These are phyloP conservation scores for Physella acuta DNA, from an alignment of 1,140 invertebrate genomes.

Conservation along the genomic window DNA sequence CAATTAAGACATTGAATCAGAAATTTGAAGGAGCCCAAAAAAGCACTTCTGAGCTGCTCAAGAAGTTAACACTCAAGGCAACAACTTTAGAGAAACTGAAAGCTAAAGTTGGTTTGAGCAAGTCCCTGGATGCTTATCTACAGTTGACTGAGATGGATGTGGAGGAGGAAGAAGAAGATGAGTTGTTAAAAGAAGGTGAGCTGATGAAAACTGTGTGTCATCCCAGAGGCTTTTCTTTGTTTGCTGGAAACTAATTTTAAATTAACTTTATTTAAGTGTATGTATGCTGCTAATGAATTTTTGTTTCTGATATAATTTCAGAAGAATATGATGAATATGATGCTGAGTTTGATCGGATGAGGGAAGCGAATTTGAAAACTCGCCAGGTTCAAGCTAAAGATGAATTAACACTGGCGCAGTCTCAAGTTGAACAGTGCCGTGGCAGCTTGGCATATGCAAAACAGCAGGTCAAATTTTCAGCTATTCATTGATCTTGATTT, in stretches of 20 bases:
- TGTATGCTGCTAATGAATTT: background rate
- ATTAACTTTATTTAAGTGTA: too few relatives aligned
- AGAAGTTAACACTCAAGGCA: constrained; percentile 53
- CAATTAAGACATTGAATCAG: constrained; percentile 50
- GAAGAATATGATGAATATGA: constrained; percentile 61
- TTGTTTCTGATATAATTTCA: constrained; percentile 23
- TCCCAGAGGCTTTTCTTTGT: too few relatives aligned
- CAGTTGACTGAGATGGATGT: constrained; percentile 55
- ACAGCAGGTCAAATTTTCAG: constrained; percentile 46
- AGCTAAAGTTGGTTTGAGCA: constrained; percentile 52
- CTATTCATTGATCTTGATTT: too few relatives aligned
- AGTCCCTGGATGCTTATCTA: constrained; percentile 55
- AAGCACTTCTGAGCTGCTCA: constrained; percentile 49
- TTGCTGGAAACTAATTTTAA: too few relatives aligned
- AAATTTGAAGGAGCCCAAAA: constrained; percentile 54
- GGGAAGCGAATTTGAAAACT: constrained; percentile 56
- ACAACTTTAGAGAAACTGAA: constrained; percentile 58
- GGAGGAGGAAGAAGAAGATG: constrained; percentile 55
- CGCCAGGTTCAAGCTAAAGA: constrained; percentile 54
- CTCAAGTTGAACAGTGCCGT: constrained; percentile 51
- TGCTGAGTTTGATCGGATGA: constrained; percentile 58
- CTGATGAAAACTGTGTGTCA: constrained; percentile 1
- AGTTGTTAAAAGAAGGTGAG: constrained; percentile 54
- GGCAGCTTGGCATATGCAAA: constrained; percentile 46
- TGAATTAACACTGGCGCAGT: constrained; percentile 44